A percentile compares a stretch with the other conserved stretches of the same genome.
These are phyloP conservation scores for Caradrina kadenii DNA, from an alignment of 2,888 invertebrate genomes.

Conservation along the genomic window DNA sequence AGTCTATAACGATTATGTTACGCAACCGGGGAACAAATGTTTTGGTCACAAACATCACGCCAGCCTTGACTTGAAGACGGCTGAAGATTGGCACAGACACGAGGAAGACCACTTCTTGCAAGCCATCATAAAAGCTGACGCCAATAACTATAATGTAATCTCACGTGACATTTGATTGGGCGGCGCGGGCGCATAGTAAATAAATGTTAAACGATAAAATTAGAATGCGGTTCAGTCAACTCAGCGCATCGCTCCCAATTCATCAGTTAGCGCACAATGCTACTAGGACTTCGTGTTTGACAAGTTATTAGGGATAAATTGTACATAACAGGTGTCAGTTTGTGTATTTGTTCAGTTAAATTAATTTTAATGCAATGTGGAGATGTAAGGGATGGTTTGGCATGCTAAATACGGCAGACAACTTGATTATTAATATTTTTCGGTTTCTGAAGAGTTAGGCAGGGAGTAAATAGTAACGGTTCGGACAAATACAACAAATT, in stretches of 20 bases:
- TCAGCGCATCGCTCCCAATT: slow-evolving; percentile 62
- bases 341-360: neutral
- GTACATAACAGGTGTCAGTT: slow-evolving; percentile 16
- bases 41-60: neutral
- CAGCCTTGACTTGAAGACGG: slow-evolving; percentile 4
- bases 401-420: neutral
- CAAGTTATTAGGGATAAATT: neutral
- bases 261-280: slow-evolving; percentile 43
- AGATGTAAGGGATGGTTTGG: neutral
- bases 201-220: slow-evolving; percentile 75
- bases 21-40: neutral
- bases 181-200: slow-evolving; percentile 69
- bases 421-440: too few relatives aligned
- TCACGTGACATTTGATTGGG: slow-evolving; percentile 66
- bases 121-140: slow-evolving; percentile 45
- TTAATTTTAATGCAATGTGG: neutral
- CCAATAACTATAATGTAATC: slow-evolving; percentile 31
- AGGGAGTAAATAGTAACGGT: too few relatives aligned
- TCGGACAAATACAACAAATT: neutral
- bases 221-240: slow-evolving; percentile 79
- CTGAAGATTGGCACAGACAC: slow-evolving; percentile 39
- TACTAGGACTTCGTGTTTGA: slow-evolving; percentile 26
- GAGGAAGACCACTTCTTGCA: slow-evolving; percentile 33
- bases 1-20: neutral
- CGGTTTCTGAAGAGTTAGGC: too few relatives aligned